Base-by-base conservation (phyloP, 64 coral and sea anemone genomes). In the Trachythela sp. region DNA sequence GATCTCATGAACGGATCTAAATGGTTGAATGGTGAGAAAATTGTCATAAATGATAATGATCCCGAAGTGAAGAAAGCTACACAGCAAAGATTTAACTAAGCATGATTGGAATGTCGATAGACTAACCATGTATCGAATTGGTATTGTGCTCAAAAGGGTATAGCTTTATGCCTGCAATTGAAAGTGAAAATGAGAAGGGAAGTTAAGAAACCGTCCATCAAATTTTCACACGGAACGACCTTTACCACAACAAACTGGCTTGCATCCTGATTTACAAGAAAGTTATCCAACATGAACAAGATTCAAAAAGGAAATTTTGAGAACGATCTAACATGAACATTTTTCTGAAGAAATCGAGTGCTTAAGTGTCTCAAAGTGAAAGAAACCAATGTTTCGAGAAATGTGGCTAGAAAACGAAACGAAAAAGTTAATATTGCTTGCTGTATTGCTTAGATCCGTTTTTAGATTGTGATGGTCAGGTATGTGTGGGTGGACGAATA, bases 111-210 rank as follows among this genome's bases (percentile, higher is more conserved):
- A 77, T 17, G 29, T 77, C 29, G 71, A 77, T 35, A 4, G 31
- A 77, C 32, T 77, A 32, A 77, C 29, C 71, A 77, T 38, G 71
- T 77, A 35, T 77, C 71, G 17, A 77, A n/a, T 36, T 77, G n/a
- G 71, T 77, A 77, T 77, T n/a, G 32, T 77, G 71, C 71, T 77
- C 71, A 17, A 38, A 77, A 77, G 71, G 32, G 2, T 77, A 38
- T 77, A 32, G 71, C 71, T 32, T 35, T 77, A n/a, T 59, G 71
- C 29, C 7, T 77, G 8, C 29, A n/a, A 77, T 77, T 77, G 71
- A 77, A 77, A 35, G 71, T n/a, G 4, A 77, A 77, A 38, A 5
- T 77, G 2, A 32, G 29, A n/a, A 77, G 7, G 71, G 36, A n/a
- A 77, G 2, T 2, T 77, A 1, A 77, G 29, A 27, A 2, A 77